Percentiles rank a stretch among this genome's conserved stretches.
Conservation (phyloP, 2,797 vertebrate genomes). For the Hyperoplus lanceolatus region DNA sequence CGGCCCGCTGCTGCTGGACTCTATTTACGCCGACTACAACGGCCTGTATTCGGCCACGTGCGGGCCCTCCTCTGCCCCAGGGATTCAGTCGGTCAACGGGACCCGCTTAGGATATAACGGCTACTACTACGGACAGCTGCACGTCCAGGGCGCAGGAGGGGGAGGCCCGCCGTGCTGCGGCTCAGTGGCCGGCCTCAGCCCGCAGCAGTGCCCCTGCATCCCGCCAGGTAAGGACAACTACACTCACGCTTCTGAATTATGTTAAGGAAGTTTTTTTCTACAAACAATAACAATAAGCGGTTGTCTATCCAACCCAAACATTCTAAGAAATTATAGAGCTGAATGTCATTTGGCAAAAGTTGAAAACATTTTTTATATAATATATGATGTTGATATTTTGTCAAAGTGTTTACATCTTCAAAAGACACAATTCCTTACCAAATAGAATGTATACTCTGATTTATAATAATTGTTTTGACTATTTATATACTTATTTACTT, state of each 20-base stretch:
- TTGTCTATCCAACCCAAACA: too few species aligned
- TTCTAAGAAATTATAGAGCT: too few species aligned
- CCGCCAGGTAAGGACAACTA: constrained; percentile 88
- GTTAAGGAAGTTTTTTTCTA: too few species aligned
- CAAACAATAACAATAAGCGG: too few species aligned
- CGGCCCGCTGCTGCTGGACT: constrained; percentile 92
- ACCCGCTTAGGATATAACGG: constrained; percentile 93
- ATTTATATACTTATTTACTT: too few species aligned
- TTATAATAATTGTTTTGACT: too few species aligned
- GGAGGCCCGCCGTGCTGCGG: constrained; percentile 92
- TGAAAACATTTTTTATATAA: neutral
- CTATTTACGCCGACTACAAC: constrained; percentile 92
- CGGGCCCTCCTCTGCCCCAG: constrained; percentile 88
- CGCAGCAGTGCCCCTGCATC: constrained; percentile 95
- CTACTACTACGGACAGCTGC: constrained; percentile 97
- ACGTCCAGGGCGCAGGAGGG: constrained; percentile 90
- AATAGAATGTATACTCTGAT: too few species aligned
- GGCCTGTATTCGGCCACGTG: constrained; percentile 91
- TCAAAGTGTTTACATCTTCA: neutral
- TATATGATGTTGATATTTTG: neutral
- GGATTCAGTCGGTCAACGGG: constrained; percentile 87
- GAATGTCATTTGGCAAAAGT: neutral
- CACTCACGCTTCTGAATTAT: rapidly evolving
- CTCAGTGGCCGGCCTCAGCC: constrained; percentile 88
- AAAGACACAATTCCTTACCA: neutral